Evolutionary conservation across 1,140 invertebrate species (phyloP).

Genomic region (Scaptomyza graminum): DNA sequence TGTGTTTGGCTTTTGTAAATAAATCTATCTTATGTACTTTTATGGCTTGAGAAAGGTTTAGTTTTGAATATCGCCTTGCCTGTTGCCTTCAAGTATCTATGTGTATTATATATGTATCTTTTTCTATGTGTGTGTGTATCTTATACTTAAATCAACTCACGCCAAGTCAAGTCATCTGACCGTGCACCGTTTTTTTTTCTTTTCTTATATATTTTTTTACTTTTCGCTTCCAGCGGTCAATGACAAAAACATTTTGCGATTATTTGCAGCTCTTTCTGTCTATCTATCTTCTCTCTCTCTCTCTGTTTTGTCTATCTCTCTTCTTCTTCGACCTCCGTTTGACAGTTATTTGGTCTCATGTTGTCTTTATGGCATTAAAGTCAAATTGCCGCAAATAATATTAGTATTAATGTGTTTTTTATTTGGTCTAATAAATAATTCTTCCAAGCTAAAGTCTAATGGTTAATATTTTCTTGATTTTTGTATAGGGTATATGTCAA

Average conservation of each 20-base stretch:
- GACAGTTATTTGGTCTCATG: slow-evolving; percentile 19
- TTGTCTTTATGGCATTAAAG: slow-evolving; percentile 72
- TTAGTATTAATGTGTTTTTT: slow-evolving; percentile 81
- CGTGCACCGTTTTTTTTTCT: slow-evolving; percentile 67
- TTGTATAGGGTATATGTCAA: not conserved
- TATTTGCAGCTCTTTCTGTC: slow-evolving; percentile 4
- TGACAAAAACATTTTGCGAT: slow-evolving; percentile 71
- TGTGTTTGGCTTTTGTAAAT: slow-evolving; percentile 68
- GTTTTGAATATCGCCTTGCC: slow-evolving; percentile 62
- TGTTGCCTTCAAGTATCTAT: slow-evolving; percentile 4
- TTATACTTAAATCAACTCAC: slow-evolving; percentile 37
- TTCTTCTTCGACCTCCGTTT: slow-evolving; percentile 32
- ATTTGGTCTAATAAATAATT: slow-evolving; percentile 60
- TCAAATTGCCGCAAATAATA: slow-evolving; percentile 78
- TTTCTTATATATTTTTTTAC: not conserved
- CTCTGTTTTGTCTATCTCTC: not conserved
- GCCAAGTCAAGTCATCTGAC: slow-evolving; percentile 60
- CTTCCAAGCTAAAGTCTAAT: not conserved
- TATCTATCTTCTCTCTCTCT: not conserved
- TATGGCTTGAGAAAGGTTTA: slow-evolving; percentile 78
- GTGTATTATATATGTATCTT: slow-evolving; percentile 1
- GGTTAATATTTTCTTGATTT: slow-evolving; percentile 1
- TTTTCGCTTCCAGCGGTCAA: slow-evolving; percentile 72
- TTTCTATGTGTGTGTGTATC: slow-evolving; percentile 13
- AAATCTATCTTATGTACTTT: slow-evolving; percentile 76